phyloP scores from a whole-genome alignment of 92 coral and sea anemone genomes.

The Bergia sp. region DNA sequence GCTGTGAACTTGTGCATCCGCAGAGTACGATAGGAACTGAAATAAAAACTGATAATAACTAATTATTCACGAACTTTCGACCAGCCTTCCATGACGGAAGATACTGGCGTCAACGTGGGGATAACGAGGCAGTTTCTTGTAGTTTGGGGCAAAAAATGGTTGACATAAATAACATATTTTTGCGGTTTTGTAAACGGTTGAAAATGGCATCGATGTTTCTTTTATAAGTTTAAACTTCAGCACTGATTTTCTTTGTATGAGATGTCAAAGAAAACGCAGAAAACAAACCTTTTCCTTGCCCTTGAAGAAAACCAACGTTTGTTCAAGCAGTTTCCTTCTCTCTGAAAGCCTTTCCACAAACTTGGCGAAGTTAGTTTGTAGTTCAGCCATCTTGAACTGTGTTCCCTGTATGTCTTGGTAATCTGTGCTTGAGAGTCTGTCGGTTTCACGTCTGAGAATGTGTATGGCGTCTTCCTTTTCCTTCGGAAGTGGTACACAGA shows the following conservation, averaged over 20 bases:
- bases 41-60: too few species aligned
- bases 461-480: conserved; percentile 82
- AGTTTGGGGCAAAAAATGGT: too few species aligned
- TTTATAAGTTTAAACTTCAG: too few species aligned
- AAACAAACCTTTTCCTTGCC: conserved; percentile 73
- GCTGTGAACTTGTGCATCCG: too few species aligned
- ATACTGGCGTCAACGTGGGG: too few species aligned
- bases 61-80: too few species aligned
- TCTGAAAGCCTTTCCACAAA: conserved; percentile 76
- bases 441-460: conserved; percentile 90
- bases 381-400: conserved; percentile 64
- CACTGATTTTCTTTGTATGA: neutral
- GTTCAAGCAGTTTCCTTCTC: conserved; percentile 77
- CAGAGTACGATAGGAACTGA: too few species aligned
- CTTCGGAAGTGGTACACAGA: conserved; percentile 41
- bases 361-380: conserved; percentile 76
- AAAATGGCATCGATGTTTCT: too few species aligned
- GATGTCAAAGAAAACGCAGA: neutral
- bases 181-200: too few species aligned
- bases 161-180: too few species aligned
- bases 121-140: too few species aligned
- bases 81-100: too few species aligned
- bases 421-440: conserved; percentile 84
- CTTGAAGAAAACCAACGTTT: conserved; percentile 83
- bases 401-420: conserved; percentile 77